A percentile compares a stretch with the other conserved stretches of the same genome.
phyloP scores from a whole-genome alignment of 2,888 invertebrate species.

The Epinotia nisella region DNA sequence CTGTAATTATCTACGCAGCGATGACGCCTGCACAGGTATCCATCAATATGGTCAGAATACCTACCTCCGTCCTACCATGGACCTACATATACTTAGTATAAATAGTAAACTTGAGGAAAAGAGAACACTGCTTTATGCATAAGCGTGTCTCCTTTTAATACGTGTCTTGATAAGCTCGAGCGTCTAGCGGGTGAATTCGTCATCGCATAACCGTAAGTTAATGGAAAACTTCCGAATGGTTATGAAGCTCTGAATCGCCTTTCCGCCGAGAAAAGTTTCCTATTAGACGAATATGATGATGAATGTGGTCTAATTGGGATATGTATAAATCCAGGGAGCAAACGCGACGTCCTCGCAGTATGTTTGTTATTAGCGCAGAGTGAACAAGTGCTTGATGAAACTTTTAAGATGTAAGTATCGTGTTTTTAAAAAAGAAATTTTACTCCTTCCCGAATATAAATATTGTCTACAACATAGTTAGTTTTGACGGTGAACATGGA shows the following conservation, averaged over 20 bases:
- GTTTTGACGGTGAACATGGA: not conserved
- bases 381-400: conserved; percentile 16
- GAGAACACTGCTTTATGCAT: conserved; percentile 26
- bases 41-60: conserved; percentile 27
- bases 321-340: conserved; percentile 38
- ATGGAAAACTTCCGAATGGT: conserved; percentile 39
- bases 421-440: not conserved
- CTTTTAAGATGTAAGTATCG: conserved; percentile 31
- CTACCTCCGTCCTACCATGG: conserved; percentile 14
- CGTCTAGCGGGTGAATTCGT: conserved; percentile 12
- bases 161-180: conserved; percentile 18
- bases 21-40: conserved; percentile 36
- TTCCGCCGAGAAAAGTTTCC: conserved; percentile 42
- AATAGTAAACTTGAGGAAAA: conserved; percentile 16
- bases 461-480: not conserved
- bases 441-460: not conserved
- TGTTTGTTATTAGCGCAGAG: conserved; percentile 24
- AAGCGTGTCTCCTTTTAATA: conserved; percentile 32
- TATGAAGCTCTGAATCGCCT: conserved; percentile 34
- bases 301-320: conserved; percentile 33
- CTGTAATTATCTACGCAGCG: conserved; percentile 37
- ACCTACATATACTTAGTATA: conserved; percentile 21
- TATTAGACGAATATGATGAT: conserved; percentile 39
- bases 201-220: conserved; percentile 19
- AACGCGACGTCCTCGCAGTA: conserved; percentile 10